phyloP scores from a whole-genome alignment of 2,113 vertebrate species.

The Paramormyrops kingsleyae region DNA sequence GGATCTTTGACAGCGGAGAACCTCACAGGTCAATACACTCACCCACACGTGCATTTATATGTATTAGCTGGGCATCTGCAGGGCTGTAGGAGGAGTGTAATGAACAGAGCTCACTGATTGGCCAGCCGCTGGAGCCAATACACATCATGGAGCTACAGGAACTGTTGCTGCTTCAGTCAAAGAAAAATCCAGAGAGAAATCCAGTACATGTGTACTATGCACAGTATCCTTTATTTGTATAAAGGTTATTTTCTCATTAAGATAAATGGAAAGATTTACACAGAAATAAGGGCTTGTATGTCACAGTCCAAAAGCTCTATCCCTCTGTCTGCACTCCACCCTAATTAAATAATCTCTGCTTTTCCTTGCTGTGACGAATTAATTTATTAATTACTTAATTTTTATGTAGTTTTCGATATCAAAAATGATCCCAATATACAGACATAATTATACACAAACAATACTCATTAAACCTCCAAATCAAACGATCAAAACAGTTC shows the following conservation, averaged over 20 bases:
- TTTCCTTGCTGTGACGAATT: background rate
- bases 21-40: constrained; percentile 72
- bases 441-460: background rate
- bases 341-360: background rate
- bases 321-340: background rate
- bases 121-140: background rate
- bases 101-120: background rate
- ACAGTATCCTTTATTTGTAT: background rate
- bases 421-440: background rate
- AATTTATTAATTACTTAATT: background rate
- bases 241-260: background rate
- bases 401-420: background rate
- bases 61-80: background rate
- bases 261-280: background rate
- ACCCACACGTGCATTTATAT: background rate
- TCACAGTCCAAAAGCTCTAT: background rate
- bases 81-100: background rate
- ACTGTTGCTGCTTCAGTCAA: background rate
- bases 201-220: background rate
- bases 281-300: background rate
- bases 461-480: background rate
- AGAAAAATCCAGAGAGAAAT: background rate
- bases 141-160: background rate
- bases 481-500: background rate
- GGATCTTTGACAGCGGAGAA: constrained; percentile 74